Evolutionary conservation across 2,888 invertebrate genomes (phyloP).

Genomic region (Lycophotia porphyrea): DNA sequence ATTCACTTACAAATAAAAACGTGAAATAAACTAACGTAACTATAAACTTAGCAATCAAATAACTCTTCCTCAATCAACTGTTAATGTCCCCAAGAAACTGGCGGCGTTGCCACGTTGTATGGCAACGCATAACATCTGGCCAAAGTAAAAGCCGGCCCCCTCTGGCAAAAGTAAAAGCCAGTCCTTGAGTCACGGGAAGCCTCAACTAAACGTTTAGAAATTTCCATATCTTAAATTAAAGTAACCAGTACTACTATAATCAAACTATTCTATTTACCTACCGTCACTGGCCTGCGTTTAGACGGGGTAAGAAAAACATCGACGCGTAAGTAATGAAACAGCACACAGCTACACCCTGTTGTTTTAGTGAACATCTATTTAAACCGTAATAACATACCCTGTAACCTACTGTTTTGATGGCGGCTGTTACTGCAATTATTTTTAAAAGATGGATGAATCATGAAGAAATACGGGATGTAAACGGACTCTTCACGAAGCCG

Average conservation of each 20-base stretch:
- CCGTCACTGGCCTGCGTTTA: slow-evolving; percentile 7
- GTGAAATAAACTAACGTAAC: background rate
- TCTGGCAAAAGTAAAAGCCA: too few species aligned
- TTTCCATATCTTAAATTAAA: background rate
- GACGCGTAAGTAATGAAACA: slow-evolving; percentile 26
- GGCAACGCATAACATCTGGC: too few species aligned
- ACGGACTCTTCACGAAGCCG: too few species aligned
- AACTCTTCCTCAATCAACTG: too few species aligned
- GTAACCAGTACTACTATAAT: background rate
- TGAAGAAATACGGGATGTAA: too few species aligned
- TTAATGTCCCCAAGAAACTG: background rate
- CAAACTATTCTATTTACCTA: background rate
- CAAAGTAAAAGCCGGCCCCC: background rate
- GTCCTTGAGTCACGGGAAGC: background rate
- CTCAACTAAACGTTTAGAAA: background rate
- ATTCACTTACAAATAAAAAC: background rate
- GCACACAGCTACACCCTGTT: background rate
- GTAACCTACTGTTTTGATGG: background rate
- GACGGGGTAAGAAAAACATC: slow-evolving; percentile 22
- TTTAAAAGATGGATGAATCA: background rate
- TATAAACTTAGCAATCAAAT: too few species aligned
- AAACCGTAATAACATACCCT: background rate
- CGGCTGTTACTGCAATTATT: background rate
- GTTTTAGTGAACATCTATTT: slow-evolving; percentile 3
- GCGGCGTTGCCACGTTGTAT: background rate